Evolutionary conservation across 2,113 vertebrate genomes (phyloP).

Genomic region (Nycticorax nycticorax): DNA sequence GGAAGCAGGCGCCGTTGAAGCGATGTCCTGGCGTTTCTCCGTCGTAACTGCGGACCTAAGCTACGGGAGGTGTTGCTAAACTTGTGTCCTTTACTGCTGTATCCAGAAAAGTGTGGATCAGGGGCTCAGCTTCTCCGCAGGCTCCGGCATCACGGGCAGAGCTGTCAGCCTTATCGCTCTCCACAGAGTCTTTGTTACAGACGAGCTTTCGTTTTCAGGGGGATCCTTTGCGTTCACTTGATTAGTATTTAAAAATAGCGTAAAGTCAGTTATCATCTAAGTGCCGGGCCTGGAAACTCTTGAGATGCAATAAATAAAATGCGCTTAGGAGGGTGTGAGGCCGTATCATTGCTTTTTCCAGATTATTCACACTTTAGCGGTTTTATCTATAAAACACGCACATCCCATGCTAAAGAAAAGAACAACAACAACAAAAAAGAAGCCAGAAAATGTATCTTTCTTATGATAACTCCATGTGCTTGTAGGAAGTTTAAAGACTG

Average conservation of each 20-base stretch:
- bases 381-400: not conserved
- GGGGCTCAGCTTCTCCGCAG: not conserved
- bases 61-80: not conserved
- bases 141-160: accelerated
- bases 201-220: not conserved
- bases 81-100: not conserved
- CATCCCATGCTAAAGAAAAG: not conserved
- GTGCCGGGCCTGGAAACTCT: not conserved
- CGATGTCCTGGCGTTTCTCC: not conserved
- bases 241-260: not conserved
- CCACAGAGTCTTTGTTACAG: not conserved
- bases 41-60: not conserved
- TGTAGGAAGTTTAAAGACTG: not conserved
- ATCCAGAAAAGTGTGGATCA: not conserved
- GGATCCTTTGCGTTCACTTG: not conserved
- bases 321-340: not conserved
- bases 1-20: not conserved
- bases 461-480: not conserved
- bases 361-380: not conserved
- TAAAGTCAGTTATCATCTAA: not conserved
- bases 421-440: too few species aligned
- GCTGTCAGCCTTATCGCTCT: not conserved
- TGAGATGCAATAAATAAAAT: not conserved
- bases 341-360: not conserved
- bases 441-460: not conserved